Base-by-base conservation (phyloP, 2,113 vertebrate genomes). In the Nymphicus hollandicus region DNA sequence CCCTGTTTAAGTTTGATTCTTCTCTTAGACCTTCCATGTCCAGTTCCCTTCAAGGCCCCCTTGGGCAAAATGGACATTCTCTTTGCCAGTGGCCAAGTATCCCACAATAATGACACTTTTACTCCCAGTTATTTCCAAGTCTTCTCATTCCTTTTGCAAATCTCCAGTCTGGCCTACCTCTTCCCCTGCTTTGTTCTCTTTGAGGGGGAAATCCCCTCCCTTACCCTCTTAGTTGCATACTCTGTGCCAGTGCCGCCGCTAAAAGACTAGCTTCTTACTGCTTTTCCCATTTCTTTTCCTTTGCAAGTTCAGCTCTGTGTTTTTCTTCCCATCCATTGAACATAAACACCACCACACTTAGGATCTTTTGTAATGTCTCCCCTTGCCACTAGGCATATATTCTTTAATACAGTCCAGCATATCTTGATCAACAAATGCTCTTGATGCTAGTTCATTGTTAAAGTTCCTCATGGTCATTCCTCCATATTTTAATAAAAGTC, bases 21-120 rank as follows among this genome's bases (percentile, higher is more conserved):
- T 18, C 3, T 56, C 24, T 68, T 49, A 14, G 5, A 14, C 39
- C 31, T 44, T 13, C 27, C 11, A 0, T 14, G n/a, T 11, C 17
- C 55, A 7, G 31, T 33, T 68, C 24, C 47, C 33, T n/a, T 14
- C 2, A 0, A 81, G 71, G 10, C 6, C 13, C 46, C 37, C 37
- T 74, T 6, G 4, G 44, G 43, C 2, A 5, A 58, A 66, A 27
- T 1, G 0, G 17, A 13, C 11, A 17, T 64, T 80, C 49, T 41
- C n/a, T 80, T 83, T 81, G n/a, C 24, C 23, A 53, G 20, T 12
- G 43, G 68, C 25, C 63, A 55, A 12, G 5, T 53, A 63, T 71
- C n/a, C 24, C 52, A 20, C 31, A 72, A 37, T 33, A 76, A 68
- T 68, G 20, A 29, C 35, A 28, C 10, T 56, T 77, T 25, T 6